phyloP scores from a whole-genome alignment of 2,888 invertebrate species.

The Ichneumoninae sp. region DNA sequence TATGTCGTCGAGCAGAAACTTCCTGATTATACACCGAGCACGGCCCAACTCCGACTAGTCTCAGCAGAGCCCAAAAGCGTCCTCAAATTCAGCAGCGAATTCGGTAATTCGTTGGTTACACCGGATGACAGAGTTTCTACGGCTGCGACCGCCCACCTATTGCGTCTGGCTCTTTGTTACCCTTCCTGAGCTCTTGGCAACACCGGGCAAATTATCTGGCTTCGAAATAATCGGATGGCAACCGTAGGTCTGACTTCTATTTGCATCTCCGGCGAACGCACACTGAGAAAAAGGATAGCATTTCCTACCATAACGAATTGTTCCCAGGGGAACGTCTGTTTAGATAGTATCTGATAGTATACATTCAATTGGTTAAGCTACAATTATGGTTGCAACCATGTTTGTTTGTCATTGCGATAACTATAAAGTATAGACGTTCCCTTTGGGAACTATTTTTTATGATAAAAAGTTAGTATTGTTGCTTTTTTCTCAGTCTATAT shows the following conservation, averaged over 20 bases:
- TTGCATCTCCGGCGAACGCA: background rate
- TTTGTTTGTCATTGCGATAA: no score
- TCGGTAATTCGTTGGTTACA: constrained; percentile 62
- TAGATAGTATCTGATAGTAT: no score
- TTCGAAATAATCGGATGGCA: constrained; percentile 39
- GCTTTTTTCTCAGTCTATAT: background rate
- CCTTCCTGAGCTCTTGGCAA: constrained; percentile 27
- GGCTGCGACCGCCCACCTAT: constrained; percentile 22
- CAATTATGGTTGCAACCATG: no score
- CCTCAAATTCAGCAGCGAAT: constrained; percentile 54
- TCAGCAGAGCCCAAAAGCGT: constrained; percentile 18
- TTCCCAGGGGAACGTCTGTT: no score
- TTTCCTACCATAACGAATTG: no score
- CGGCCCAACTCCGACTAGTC: constrained; percentile 41
- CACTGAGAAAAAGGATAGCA: no score
- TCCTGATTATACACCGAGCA: constrained; percentile 55
- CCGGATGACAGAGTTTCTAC: constrained; percentile 62
- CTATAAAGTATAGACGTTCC: no score
- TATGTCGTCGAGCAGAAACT: constrained; percentile 44
- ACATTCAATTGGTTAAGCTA: no score
- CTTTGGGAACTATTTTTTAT: no score
- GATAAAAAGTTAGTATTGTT: no score
- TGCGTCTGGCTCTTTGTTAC: constrained; percentile 28
- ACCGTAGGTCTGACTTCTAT: background rate
- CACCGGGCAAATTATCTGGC: constrained; percentile 48